A percentile compares a stretch with the other conserved stretches of the same genome.
Conservation (phyloP, 2,888 invertebrate species). For the Mesopsocus fuscifrons region DNA sequence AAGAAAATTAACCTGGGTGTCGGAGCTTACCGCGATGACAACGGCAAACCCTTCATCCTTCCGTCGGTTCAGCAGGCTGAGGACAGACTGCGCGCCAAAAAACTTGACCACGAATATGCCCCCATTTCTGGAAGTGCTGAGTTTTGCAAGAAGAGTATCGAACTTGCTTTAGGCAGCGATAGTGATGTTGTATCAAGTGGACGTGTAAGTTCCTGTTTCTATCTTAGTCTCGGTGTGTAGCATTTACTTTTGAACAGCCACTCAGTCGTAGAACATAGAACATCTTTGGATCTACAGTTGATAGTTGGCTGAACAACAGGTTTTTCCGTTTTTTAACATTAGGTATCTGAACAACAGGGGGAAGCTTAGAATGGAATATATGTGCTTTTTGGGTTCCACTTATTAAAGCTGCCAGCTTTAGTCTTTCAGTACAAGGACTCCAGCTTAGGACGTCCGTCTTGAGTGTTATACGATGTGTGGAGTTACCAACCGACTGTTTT, state of each 20-base stretch:
- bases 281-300: not conserved
- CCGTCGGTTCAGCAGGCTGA: slow-evolving; percentile 84
- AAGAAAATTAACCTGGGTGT: slow-evolving; percentile 95
- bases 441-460: too few species aligned
- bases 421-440: too few species aligned
- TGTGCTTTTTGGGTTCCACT: too few species aligned
- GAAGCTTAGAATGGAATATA: too few species aligned
- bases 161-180: slow-evolving; percentile 71
- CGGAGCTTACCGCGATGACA: slow-evolving; percentile 93
- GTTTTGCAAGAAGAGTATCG: slow-evolving; percentile 67
- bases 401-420: too few species aligned
- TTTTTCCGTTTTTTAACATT: too few species aligned
- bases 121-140: slow-evolving; percentile 73
- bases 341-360: too few species aligned
- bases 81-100: slow-evolving; percentile 41
- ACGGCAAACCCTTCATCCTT: slow-evolving; percentile 88
- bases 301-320: not conserved
- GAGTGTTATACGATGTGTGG: too few species aligned
- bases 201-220: slow-evolving; percentile 57
- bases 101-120: slow-evolving; percentile 85
- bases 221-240: too few species aligned
- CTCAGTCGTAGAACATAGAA: too few species aligned
- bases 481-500: too few species aligned
- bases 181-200: slow-evolving; percentile 47
- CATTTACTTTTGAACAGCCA: too few species aligned